Base-by-base conservation (phyloP, 37 sponge, comb jelly and placozoan genomes). In the Tethya wilhelma region DNA sequence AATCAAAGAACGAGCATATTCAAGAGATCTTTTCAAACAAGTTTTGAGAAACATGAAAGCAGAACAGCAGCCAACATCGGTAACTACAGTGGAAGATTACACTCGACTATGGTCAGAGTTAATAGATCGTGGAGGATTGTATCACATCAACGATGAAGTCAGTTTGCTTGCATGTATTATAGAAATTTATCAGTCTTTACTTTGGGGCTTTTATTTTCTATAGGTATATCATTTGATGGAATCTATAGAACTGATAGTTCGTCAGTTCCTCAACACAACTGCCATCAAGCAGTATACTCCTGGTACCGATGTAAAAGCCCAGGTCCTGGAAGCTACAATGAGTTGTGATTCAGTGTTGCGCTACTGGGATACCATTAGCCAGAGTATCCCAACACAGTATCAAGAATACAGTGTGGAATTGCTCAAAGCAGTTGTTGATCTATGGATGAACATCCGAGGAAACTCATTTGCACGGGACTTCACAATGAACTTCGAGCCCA, bases 391-490 rank as follows among this genome's bases (percentile, higher is more conserved):
- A 19, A 14, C 55, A 19, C 9, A 49, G 55, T 49, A 49, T 49
- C 14, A 49, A 14, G 14, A 14, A 14, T 49, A 49, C 55, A 49
- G 55, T 14, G 14, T 68, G 69, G 56, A 73, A 22, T 53, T 73
- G 26, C 22, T 73, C 29, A 19, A 29, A 26, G 59, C 20, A 17
- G 41, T 75, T 58, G 58, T 75, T 12, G 38, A 75, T 26, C 56
- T 75, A 45, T 75, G 75, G 75, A 58, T 41, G 34, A 75, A 37
- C 23, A 56, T 75, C 33, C 58, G 62, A 11, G 37, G 75, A 32
- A 32, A 56, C 41, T 55, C 75, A 25, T 75, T 75, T 75, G 75
- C 75, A 55, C 55, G 55, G 14, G 55, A 49, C 14, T 49, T 49
- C 14, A 49, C 14, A 14, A 49, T 49, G 55, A 49, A 49, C 55